These are phyloP conservation scores for Argentina silus DNA, from an alignment of 2,797 vertebrate species.

Conservation along the genomic window DNA sequence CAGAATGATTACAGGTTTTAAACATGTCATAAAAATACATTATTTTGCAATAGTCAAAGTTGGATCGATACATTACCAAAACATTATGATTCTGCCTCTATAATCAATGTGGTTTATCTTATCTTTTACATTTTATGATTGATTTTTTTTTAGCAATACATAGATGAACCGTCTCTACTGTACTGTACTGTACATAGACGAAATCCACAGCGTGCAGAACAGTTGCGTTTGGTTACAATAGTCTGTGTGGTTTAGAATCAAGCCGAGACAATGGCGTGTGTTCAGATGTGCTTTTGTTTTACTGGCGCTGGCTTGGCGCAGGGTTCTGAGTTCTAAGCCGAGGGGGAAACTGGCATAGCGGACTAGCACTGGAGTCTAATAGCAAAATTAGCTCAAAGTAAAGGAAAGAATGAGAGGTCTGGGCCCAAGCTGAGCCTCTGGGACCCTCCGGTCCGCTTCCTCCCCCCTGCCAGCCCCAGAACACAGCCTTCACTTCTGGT, in stretches of 20 bases:
- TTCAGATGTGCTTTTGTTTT: constrained; percentile 35
- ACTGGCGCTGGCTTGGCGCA: constrained; percentile 47
- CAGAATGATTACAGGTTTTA: too few relatives aligned
- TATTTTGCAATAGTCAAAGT: too few relatives aligned
- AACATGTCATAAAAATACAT: too few relatives aligned
- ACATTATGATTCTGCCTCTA: too few relatives aligned
- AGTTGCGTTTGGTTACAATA: too few relatives aligned
- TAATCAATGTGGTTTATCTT: too few relatives aligned
- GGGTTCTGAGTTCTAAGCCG: constrained; percentile 22
- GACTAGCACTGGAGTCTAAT: constrained; percentile 53
- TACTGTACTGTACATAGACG: too few relatives aligned
- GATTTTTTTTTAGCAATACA: too few relatives aligned
- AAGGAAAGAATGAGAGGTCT: constrained; percentile 54
- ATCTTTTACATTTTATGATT: too few relatives aligned
- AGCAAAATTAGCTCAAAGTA: constrained; percentile 39
- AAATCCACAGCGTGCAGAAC: too few relatives aligned
- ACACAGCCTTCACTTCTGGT: constrained; percentile 19
- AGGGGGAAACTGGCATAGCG: constrained; percentile 50
- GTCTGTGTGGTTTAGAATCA: constrained; percentile 31
- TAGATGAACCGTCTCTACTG: too few relatives aligned
- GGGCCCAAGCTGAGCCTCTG: constrained; percentile 33
- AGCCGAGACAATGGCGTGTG: constrained; percentile 30
- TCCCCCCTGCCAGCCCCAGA: constrained; percentile 42
- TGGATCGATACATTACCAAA: too few relatives aligned
- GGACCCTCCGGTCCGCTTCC: constrained; percentile 16